These are phyloP conservation scores for Penaeus monodon DNA, from an alignment of 2,888 invertebrate genomes.

Conservation along the genomic window DNA sequence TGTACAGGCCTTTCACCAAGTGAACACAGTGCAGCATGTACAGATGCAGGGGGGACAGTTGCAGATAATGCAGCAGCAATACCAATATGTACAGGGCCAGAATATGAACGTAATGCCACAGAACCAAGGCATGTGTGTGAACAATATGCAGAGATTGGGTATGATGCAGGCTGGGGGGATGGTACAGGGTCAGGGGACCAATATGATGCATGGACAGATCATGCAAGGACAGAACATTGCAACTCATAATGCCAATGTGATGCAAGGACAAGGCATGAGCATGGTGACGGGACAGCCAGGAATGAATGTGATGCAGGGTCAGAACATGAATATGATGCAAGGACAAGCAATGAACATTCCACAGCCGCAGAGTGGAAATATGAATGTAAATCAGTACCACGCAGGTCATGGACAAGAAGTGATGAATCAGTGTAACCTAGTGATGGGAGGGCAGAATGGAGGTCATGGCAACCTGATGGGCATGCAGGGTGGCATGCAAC, in stretches of 20 bases:
- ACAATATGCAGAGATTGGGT: conserved; percentile 37
- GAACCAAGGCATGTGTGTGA: conserved; percentile 40
- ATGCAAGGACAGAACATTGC: conserved; percentile 49
- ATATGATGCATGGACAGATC: conserved; percentile 53
- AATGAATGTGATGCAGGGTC: conserved; percentile 36
- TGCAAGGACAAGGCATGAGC: conserved; percentile 42
- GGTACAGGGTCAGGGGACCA: conserved; percentile 48
- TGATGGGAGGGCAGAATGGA: conserved; percentile 40
- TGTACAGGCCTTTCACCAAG: conserved; percentile 60
- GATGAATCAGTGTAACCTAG: conserved; percentile 41
- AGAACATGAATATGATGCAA: conserved; percentile 53
- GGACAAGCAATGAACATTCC: conserved; percentile 51
- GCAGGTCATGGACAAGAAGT: conserved; percentile 40
- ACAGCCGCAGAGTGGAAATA: conserved; percentile 39
- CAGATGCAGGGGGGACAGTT: conserved; percentile 63
- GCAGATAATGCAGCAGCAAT: conserved; percentile 62
- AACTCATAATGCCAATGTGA: conserved; percentile 37
- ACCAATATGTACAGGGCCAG: conserved; percentile 55
- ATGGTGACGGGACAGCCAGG: conserved; percentile 34
- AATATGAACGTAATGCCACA: conserved; percentile 49
- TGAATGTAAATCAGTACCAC: conserved; percentile 46
- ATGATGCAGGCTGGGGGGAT: conserved; percentile 55
- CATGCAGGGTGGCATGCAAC: conserved; percentile 21
- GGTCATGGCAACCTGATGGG: conserved; percentile 24
- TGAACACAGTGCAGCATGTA: conserved; percentile 60